Conservation (phyloP, 1,140 invertebrate species). For the Phthorimaea operculella region DNA sequence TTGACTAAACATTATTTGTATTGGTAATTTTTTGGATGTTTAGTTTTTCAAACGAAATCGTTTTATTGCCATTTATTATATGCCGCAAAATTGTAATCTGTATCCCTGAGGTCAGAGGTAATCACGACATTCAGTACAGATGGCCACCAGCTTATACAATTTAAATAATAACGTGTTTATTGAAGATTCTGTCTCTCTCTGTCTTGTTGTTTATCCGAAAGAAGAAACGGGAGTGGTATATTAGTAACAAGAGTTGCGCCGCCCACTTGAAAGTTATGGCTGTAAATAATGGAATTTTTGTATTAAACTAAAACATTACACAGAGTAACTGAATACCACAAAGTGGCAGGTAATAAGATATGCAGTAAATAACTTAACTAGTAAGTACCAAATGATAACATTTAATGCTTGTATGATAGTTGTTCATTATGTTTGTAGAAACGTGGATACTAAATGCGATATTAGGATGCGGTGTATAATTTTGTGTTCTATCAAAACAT, state of each 20-base stretch:
- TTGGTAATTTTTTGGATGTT: neutral
- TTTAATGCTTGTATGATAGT: neutral
- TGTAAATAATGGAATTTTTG: slow-evolving; percentile 30
- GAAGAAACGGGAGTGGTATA: slow-evolving; percentile 17
- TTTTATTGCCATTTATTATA: neutral
- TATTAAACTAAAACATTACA: neutral
- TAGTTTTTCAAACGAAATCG: neutral
- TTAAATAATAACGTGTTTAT: slow-evolving; percentile 24
- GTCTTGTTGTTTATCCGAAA: slow-evolving; percentile 10
- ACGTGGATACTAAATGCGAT: too few relatives aligned
- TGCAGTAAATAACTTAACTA: slow-evolving; percentile 1
- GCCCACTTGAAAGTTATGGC: slow-evolving; percentile 41
- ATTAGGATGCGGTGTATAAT: too few relatives aligned
- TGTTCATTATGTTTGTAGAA: too few relatives aligned
- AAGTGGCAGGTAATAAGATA: neutral
- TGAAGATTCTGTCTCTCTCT: slow-evolving; percentile 30
- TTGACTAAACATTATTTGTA: neutral
- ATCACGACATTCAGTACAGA: slow-evolving; percentile 10
- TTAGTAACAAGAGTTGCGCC: slow-evolving; percentile 25
- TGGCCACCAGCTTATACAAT: slow-evolving; percentile 15
- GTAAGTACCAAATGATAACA: neutral
- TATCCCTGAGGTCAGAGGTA: slow-evolving; percentile 41
- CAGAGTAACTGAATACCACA: neutral
- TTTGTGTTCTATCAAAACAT: too few relatives aligned
- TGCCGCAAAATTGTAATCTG: slow-evolving; percentile 8